Conservation (phyloP, 2,888 invertebrate genomes). For the Homarus gammarus region DNA sequence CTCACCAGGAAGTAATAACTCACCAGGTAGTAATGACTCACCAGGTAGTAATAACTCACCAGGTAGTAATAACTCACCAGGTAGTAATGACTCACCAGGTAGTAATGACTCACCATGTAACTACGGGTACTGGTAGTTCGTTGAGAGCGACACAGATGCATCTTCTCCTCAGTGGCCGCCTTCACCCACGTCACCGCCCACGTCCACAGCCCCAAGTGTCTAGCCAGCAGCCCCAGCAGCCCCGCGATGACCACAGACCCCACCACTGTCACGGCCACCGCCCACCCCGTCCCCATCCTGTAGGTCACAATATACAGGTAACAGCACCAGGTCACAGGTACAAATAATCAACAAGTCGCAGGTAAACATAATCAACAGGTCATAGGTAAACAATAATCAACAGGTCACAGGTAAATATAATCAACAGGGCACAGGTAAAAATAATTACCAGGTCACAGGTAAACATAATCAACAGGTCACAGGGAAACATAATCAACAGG, state of each 20-base stretch:
- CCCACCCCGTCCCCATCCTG: slow-evolving; percentile 77
- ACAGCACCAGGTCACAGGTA: background rate
- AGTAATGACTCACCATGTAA: slow-evolving; percentile 82
- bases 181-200: slow-evolving; percentile 81
- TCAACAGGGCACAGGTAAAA: background rate
- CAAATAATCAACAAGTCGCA: too few species aligned
- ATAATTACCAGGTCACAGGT: background rate
- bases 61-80: background rate
- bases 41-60: background rate
- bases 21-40: background rate
- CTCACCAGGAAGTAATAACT: too few species aligned
- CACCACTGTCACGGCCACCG: slow-evolving; percentile 80
- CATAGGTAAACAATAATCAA: background rate
- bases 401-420: background rate
- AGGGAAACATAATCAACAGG: too few species aligned
- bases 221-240: slow-evolving; percentile 78
- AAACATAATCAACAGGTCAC: background rate
- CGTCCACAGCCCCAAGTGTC: slow-evolving; percentile 80
- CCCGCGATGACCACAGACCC: slow-evolving; percentile 80
- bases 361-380: background rate
- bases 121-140: slow-evolving; percentile 82
- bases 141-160: slow-evolving; percentile 78
- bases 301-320: background rate
- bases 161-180: slow-evolving; percentile 82
- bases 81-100: background rate